Conservation (phyloP, 2,797 vertebrate species). For the Enteromius unitaeniatus region DNA sequence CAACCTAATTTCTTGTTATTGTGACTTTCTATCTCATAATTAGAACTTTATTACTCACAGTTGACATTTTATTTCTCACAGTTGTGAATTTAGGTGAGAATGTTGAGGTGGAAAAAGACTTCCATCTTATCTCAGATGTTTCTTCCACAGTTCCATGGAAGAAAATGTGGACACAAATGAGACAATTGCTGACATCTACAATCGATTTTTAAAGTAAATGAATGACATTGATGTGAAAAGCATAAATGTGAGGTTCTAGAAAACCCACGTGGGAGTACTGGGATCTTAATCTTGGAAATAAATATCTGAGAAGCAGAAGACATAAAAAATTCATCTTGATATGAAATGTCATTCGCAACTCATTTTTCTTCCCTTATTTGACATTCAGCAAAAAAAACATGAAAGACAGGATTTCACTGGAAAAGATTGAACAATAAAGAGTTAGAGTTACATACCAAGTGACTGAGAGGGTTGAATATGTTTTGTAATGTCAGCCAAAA, state of each 20-base stretch:
- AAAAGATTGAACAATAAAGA: not conserved
- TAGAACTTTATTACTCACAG: too few species aligned
- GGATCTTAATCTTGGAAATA: not conserved
- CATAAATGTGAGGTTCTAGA: not conserved
- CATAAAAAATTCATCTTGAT: not conserved
- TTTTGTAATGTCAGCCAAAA: conserved; percentile 5
- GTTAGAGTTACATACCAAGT: not conserved
- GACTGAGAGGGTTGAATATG: not conserved
- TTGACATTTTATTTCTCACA: too few species aligned
- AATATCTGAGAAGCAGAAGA: not conserved
- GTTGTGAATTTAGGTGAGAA: not conserved
- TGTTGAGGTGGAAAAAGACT: not conserved
- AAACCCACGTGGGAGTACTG: not conserved
- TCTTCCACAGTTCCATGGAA: not conserved
- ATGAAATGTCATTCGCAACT: conserved; percentile 1
- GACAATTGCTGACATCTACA: not conserved
- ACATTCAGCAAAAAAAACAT: not conserved
- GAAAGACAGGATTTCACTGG: conserved; percentile 1
- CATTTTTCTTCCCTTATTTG: not conserved
- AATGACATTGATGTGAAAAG: not conserved
- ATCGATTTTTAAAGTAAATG: not conserved
- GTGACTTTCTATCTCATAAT: too few species aligned
- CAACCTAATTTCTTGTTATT: not conserved
- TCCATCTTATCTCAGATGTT: not conserved
- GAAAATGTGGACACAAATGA: not conserved